A percentile compares a stretch with the other conserved stretches of the same genome.
These are phyloP conservation scores for Cardiocondyla obscurior DNA, from an alignment of 1,140 invertebrate genomes.

Conservation along the genomic window DNA sequence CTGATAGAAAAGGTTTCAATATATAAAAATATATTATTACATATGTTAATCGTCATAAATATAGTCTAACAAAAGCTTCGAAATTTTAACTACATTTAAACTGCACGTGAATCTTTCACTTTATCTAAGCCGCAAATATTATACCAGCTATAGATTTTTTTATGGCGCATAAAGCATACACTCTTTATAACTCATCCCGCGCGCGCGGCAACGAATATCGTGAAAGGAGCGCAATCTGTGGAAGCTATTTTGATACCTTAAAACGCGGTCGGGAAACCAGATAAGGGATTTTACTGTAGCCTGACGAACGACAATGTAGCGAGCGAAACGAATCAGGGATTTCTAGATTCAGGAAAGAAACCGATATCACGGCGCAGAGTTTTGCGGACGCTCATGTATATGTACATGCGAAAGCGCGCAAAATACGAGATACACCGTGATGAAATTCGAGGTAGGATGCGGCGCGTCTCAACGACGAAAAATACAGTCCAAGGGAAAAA, in stretches of 20 bases:
- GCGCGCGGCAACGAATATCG: neutral
- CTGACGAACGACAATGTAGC: slow-evolving; percentile 56
- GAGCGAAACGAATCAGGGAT: slow-evolving; percentile 51
- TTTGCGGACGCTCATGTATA: slow-evolving; percentile 37
- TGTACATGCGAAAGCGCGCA: slow-evolving; percentile 56
- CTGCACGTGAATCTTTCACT: neutral
- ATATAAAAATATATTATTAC: neutral
- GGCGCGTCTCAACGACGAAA: slow-evolving; percentile 51
- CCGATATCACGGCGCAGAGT: slow-evolving; percentile 41
- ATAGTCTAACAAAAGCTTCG: neutral
- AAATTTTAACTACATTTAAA: neutral
- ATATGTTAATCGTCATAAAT: neutral
- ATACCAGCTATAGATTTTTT: neutral
- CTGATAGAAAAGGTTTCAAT: neutral
- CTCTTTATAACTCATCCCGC: neutral
- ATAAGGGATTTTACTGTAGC: slow-evolving; percentile 55
- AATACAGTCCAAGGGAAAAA: slow-evolving; percentile 61
- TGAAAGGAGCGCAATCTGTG: slow-evolving; percentile 20
- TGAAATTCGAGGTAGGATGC: slow-evolving; percentile 50
- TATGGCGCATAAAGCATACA: slow-evolving; percentile 4
- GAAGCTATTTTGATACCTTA: slow-evolving; percentile 49
- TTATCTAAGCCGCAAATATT: neutral
- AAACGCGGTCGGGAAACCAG: slow-evolving; percentile 41
- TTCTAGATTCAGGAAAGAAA: slow-evolving; percentile 44
- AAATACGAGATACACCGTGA: slow-evolving; percentile 50